These are phyloP conservation scores for Artibeus jamaicensis DNA, from an alignment of 2,797 vertebrate species.

Conservation along the genomic window DNA sequence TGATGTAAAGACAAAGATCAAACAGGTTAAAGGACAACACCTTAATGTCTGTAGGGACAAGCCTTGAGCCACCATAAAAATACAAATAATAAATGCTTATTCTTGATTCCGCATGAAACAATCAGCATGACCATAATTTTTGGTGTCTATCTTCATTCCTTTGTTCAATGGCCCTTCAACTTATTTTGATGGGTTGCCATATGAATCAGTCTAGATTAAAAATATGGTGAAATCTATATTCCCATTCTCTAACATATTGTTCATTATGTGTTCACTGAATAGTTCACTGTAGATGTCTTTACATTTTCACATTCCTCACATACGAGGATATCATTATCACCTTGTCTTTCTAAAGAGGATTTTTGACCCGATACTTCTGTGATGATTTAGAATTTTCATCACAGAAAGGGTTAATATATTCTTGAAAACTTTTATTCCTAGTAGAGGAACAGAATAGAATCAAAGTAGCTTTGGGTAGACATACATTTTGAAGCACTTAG, in stretches of 20 bases:
- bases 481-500: slow-evolving; percentile 63
- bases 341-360: not conserved
- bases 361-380: not conserved
- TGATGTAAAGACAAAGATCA: not conserved
- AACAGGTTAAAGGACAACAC: not conserved
- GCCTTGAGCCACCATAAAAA: not conserved
- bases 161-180: not conserved
- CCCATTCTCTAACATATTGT: not conserved
- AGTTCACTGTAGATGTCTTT: not conserved
- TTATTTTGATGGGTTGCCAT: not conserved
- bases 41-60: not conserved
- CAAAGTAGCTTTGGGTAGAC: slow-evolving; percentile 22
- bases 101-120: not conserved
- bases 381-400: slow-evolving; percentile 17
- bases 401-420: not conserved
- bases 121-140: not conserved
- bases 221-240: not conserved
- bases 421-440: slow-evolving; percentile 35
- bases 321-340: not conserved
- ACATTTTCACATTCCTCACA: not conserved
- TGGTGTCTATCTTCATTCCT: not conserved
- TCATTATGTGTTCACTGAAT: not conserved
- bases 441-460: slow-evolving; percentile 38
- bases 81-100: not conserved
- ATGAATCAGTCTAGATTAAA: not conserved